These are phyloP conservation scores for Taphrorychus bicolor DNA, from an alignment of 2,888 invertebrate species.

Conservation along the genomic window DNA sequence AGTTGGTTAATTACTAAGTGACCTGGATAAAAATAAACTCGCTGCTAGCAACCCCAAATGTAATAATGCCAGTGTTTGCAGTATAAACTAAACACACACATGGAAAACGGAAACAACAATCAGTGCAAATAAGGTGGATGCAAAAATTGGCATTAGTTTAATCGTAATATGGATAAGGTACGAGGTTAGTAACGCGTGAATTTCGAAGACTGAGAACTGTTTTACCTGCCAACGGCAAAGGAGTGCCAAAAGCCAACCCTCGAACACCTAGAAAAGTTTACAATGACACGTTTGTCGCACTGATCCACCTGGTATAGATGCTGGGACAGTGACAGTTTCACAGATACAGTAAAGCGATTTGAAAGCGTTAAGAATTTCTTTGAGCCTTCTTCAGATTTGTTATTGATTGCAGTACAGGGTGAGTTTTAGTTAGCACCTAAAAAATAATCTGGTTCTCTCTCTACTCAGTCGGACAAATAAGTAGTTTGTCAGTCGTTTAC, in stretches of 20 bases:
- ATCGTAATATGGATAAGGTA: neutral
- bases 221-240: conserved; percentile 42
- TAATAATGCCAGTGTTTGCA: conserved; percentile 27
- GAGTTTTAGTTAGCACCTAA: no score
- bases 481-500: no score
- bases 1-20: conserved; percentile 29
- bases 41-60: conserved; percentile 26
- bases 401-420: no score
- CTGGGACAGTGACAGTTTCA: neutral
- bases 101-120: conserved; percentile 20
- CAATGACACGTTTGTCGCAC: conserved; percentile 8
- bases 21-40: conserved; percentile 21
- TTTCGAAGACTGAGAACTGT: conserved; percentile 15
- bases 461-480: no score
- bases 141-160: conserved; percentile 17
- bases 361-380: neutral
- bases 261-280: conserved; percentile 40
- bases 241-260: conserved; percentile 42
- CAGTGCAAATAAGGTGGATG: conserved; percentile 3
- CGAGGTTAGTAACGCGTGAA: conserved; percentile 36
- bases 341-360: neutral
- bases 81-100: neutral
- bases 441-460: no score
- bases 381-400: no score
- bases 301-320: neutral